Evolutionary conservation across 2,888 invertebrate species (phyloP).

Genomic region (Drosophila quinaria): DNA sequence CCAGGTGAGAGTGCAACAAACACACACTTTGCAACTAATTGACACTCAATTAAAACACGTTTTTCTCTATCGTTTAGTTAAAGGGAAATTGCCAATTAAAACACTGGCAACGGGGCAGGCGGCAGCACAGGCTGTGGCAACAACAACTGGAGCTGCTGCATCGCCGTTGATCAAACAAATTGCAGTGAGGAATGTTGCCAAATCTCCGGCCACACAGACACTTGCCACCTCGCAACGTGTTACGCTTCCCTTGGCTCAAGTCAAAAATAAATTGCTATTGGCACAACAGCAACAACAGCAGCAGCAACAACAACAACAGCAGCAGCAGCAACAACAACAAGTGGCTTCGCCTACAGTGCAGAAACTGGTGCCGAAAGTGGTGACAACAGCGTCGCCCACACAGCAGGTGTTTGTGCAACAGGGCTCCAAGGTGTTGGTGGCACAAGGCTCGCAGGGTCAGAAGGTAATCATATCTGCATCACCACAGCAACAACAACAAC

Average conservation of each 20-base stretch:
- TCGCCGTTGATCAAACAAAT: constrained; percentile 81
- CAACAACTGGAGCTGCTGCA: constrained; percentile 25
- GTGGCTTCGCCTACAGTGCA: constrained; percentile 61
- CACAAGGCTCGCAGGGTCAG: constrained; percentile 85
- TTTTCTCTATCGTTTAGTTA: constrained; percentile 23
- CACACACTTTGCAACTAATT: neutral
- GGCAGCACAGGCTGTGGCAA: constrained; percentile 33
- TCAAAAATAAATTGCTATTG: constrained; percentile 69
- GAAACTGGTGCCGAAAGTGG: constrained; percentile 72
- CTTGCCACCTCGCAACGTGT: constrained; percentile 71
- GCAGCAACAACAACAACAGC: constrained; percentile 41
- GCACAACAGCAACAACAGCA: constrained; percentile 72
- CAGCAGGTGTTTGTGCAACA: constrained; percentile 84
- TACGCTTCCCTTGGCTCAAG: constrained; percentile 66
- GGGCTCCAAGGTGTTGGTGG: constrained; percentile 84
- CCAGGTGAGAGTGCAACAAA: constrained; percentile 57
- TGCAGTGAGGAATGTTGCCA: constrained; percentile 81
- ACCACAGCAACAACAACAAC: constrained; percentile 54
- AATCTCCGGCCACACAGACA: constrained; percentile 59
- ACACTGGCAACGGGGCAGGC: constrained; percentile 48
- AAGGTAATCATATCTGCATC: constrained; percentile 84
- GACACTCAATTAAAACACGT: neutral
- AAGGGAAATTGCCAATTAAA: constrained; percentile 68
- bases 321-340: constrained; percentile 30
- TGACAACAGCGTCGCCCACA: constrained; percentile 40